Evolutionary conservation across 2,113 vertebrate species (phyloP).

Genomic region (Sturnus vulgaris): DNA sequence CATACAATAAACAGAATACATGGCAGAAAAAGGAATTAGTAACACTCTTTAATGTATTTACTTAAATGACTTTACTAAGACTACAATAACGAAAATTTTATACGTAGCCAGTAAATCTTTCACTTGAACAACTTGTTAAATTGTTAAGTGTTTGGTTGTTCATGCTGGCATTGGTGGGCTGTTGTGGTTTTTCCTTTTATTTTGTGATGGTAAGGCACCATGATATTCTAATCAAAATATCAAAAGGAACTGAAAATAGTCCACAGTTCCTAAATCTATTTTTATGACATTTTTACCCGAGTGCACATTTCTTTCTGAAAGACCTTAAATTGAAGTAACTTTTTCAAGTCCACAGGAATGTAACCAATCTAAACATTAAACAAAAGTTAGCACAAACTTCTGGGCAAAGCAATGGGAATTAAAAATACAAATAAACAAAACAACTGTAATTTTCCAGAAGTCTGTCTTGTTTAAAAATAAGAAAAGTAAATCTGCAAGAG

Average conservation of each 20-base stretch:
- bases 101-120: not conserved
- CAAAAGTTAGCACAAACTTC: not conserved
- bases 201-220: rapidly evolving
- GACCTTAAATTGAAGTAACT: not conserved
- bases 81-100: not conserved
- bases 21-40: not conserved
- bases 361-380: not conserved
- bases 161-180: not conserved
- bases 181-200: not conserved
- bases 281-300: not conserved
- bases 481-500: not conserved
- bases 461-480: not conserved
- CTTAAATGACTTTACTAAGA: not conserved
- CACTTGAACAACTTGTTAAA: not conserved
- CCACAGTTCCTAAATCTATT: not conserved
- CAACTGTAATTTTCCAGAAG: not conserved
- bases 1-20: not conserved
- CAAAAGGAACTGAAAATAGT: not conserved
- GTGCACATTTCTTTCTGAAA: not conserved
- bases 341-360: not conserved
- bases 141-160: not conserved
- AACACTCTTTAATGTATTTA: not conserved
- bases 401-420: not conserved
- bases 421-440: not conserved
- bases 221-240: not conserved